Base-by-base conservation (phyloP, 2,888 invertebrate genomes). In the Sesamia inferens region DNA sequence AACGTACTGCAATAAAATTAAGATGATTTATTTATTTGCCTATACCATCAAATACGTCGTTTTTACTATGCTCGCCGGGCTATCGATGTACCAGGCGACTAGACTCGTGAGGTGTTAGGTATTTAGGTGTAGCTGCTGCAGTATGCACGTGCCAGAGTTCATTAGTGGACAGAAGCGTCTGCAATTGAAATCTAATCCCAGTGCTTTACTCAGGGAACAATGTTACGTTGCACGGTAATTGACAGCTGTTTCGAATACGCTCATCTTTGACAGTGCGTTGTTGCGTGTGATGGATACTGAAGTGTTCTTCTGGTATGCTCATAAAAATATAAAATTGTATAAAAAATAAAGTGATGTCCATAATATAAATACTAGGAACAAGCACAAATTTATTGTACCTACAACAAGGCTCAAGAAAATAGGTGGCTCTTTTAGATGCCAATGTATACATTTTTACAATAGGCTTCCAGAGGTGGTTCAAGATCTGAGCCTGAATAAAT, bases 131-230 rank as follows among this genome's bases (percentile, higher is more conserved):
- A 3, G 78, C 76, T 79, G 87, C 82, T 85, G 86, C 88, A 87
- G 83, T 77, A 89, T 90, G 90, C 92, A 92, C 92, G 92, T 92
- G 88, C 90, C 88, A 85, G 80, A 90, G 88, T 91, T 91, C 91
- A 93, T 93, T 93, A 91, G 90, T 88, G 90, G 89, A 89, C 92
- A 92, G 90, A 92, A 92, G 92, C 91, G 90, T 89, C 91, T 91
- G 91, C 93, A 91, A 92, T 92, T 89, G 91, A 90, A 94, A 94
- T 93, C 92, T 92, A 93, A 94, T 94, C 92, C 91, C 90, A 87
- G 88, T 85, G 89, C 90, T 88, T 88, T 87, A 87, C 82, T 88
- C 68, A 59, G 78, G 81, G 85, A 85, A 90, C 91, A 85, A 85
- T 89, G 92, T 88, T 89, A 85, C 90, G 88, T 82, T 87, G 79